A percentile compares a stretch with the other conserved stretches of the same genome.
phyloP scores from a whole-genome alignment of 2,113 vertebrate species.

The Gila orcuttii region DNA sequence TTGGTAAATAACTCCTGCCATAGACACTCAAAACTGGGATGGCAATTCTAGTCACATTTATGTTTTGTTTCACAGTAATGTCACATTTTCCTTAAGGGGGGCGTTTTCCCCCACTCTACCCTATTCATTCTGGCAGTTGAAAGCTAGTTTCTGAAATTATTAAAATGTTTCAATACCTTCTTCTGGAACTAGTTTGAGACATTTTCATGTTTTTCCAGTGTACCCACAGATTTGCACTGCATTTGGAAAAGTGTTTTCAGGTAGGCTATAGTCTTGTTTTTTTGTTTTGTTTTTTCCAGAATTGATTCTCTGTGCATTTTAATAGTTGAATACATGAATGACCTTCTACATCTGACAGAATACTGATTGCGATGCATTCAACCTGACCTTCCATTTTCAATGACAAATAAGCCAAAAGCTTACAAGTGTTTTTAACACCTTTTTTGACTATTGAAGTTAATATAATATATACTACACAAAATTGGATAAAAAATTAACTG shows the following conservation, averaged over 20 bases:
- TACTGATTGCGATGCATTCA: not conserved
- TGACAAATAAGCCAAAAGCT: not conserved
- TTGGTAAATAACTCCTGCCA: no score
- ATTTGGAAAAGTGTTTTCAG: slow-evolving; percentile 13
- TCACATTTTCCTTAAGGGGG: no score
- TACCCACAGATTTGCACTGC: not conserved
- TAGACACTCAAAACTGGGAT: no score
- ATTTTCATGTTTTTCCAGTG: not conserved
- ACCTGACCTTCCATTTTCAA: not conserved
- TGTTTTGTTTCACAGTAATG: no score
- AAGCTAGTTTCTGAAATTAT: not conserved
- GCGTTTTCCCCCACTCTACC: no score
- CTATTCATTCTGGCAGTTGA: not conserved
- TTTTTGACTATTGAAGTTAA: not conserved
- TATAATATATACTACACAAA: not conserved
- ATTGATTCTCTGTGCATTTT: not conserved
- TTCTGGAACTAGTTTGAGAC: not conserved
- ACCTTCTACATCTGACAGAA: not conserved
- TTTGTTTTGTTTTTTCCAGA: not conserved
- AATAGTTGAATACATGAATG: not conserved
- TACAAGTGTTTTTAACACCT: not conserved
- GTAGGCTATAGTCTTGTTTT: not conserved
- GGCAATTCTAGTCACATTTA: no score
- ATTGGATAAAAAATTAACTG: not conserved
- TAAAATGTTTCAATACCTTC: not conserved